Conservation (phyloP, 1,140 invertebrate species). For the Rhopalosiphum maidis region DNA sequence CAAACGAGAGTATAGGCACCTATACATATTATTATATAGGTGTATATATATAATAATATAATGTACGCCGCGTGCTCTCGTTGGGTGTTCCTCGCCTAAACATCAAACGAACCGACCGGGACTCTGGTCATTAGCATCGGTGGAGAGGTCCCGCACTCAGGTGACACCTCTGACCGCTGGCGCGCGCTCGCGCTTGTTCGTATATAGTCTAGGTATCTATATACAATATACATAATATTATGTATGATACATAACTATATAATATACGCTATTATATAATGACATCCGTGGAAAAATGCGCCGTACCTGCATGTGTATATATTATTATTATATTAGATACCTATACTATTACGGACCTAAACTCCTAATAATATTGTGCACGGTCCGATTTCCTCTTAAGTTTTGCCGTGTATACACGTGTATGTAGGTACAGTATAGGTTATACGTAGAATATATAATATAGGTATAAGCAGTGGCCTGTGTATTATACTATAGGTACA, state of each 20-base stretch:
- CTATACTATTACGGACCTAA: not conserved
- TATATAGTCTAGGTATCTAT: not conserved
- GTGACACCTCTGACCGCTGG: not conserved
- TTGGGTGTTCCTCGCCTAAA: slow-evolving; percentile 28
- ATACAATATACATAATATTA: not conserved
- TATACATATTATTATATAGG: not conserved
- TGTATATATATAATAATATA: not conserved
- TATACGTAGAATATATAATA: not conserved
- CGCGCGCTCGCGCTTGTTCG: not conserved
- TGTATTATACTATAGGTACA: not conserved
- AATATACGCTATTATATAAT: not conserved
- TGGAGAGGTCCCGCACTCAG: not conserved
- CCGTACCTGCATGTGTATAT: not conserved
- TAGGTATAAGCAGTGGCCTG: not conserved
- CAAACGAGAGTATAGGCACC: not conserved
- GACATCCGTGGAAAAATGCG: not conserved
- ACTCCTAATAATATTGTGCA: not conserved
- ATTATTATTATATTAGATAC: too few species aligned
- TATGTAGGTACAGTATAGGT: not conserved
- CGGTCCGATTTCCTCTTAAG: not conserved
- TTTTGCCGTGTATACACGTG: not conserved
- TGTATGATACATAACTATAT: not conserved
- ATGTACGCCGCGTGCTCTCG: not conserved
- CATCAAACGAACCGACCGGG: slow-evolving; percentile 14
- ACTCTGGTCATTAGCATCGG: not conserved